These are phyloP conservation scores for Drosophila monieri DNA, from an alignment of 2,888 invertebrate genomes.

Conservation along the genomic window DNA sequence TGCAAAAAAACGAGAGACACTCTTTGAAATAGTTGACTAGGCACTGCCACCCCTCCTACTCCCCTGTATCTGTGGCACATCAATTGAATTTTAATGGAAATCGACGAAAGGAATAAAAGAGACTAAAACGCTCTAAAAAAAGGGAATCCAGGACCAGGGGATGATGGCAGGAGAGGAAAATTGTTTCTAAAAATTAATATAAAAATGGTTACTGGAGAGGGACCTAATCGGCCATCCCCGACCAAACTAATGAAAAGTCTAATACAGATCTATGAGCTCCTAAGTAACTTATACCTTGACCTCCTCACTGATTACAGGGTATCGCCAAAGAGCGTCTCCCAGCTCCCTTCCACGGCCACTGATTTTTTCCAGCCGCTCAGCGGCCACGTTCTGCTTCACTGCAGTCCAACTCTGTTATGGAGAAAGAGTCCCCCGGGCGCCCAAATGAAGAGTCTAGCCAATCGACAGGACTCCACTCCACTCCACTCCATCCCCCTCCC, in stretches of 20 bases:
- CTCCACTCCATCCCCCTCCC: slow-evolving; percentile 19
- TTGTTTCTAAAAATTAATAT: too few relatives aligned
- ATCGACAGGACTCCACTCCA: slow-evolving; percentile 44
- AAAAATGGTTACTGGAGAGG: too few relatives aligned
- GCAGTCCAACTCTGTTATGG: slow-evolving; percentile 76
- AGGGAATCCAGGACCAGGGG: too few relatives aligned
- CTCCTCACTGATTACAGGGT: slow-evolving; percentile 10
- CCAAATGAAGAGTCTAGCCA: slow-evolving; percentile 39
- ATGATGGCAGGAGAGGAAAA: too few relatives aligned
- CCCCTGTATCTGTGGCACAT: slow-evolving; percentile 66
- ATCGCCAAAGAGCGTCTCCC: slow-evolving; percentile 44
- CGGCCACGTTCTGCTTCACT: slow-evolving; percentile 77
- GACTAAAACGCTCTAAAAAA: slow-evolving; percentile 66
- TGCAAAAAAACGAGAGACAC: slow-evolving; percentile 20
- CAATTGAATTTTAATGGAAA: slow-evolving; percentile 81
- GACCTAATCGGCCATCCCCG: too few relatives aligned
- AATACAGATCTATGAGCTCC: too few relatives aligned
- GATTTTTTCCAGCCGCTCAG: slow-evolving; percentile 67
- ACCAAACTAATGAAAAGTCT: too few relatives aligned
- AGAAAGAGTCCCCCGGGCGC: slow-evolving; percentile 19
- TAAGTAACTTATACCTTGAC: not conserved
- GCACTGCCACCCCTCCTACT: slow-evolving; percentile 53
- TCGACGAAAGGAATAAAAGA: slow-evolving; percentile 80
- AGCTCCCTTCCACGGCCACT: slow-evolving; percentile 46
- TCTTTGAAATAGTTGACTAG: slow-evolving; percentile 61